phyloP scores from a whole-genome alignment of 53 echinoderm and acorn worm species.

The Temnopleurus reevesii region DNA sequence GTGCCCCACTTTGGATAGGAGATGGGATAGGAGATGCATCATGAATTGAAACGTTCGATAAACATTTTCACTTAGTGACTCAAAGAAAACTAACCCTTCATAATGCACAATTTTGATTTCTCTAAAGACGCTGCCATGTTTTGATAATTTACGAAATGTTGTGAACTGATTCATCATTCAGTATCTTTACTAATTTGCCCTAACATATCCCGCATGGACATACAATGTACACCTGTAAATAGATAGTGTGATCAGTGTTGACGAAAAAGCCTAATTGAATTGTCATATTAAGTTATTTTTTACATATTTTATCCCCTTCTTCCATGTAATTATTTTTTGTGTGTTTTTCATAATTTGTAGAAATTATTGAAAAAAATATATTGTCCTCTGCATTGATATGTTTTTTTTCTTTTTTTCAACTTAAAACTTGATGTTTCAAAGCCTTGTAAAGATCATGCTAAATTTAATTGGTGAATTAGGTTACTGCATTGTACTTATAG shows the following conservation, averaged over 20 bases:
- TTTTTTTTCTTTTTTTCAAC: background rate
- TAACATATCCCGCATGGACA: background rate
- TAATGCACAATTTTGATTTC: no score
- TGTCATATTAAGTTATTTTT: background rate
- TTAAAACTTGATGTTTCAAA: background rate
- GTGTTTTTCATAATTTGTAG: background rate
- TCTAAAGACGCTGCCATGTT: background rate
- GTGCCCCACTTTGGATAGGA: no score
- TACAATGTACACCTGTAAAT: background rate
- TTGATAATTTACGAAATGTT: background rate
- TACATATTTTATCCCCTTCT: background rate
- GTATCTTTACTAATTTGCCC: background rate
- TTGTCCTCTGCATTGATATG: background rate
- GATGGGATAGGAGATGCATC: no score
- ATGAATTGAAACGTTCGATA: no score
- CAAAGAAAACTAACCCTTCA: no score
- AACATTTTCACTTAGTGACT: no score
- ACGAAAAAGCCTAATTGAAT: no score
- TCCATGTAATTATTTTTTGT: background rate
- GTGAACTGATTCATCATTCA: background rate
- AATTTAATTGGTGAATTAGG: background rate
- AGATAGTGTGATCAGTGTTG: no score
- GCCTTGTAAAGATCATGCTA: background rate
- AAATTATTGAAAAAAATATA: background rate
- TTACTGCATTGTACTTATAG: constrained; percentile 5